Evolutionary conservation across 2,888 invertebrate species (phyloP).

Genomic region (Protophormia terraenovae): DNA sequence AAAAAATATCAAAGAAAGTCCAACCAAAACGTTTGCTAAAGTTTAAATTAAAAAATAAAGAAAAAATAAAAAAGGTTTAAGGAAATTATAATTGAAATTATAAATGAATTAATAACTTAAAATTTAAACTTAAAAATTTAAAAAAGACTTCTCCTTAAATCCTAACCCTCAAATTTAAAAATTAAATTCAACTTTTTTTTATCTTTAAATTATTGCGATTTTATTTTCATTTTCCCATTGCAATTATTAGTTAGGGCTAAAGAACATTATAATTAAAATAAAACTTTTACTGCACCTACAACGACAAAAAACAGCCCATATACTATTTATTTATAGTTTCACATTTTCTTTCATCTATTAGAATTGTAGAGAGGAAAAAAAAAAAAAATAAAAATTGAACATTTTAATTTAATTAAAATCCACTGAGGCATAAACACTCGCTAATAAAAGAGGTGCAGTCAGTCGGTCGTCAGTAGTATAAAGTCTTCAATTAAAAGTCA

Average conservation of each 20-base stretch:
- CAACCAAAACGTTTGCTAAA: conserved; percentile 81
- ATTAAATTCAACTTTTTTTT: neutral
- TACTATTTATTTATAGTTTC: conserved; percentile 40
- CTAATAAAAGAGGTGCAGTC: conserved; percentile 55
- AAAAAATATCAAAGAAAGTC: conserved; percentile 79
- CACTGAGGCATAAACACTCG: conserved; percentile 52
- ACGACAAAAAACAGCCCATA: conserved; percentile 6
- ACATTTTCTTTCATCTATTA: conserved; percentile 44
- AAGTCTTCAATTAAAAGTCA: conserved; percentile 31
- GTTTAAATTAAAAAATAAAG: conserved; percentile 68
- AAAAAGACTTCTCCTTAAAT: too few species aligned
- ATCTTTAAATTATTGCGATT: neutral
- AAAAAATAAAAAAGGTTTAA: conserved; percentile 68
- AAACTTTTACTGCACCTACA: conserved; percentile 51
- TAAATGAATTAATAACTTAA: conserved; percentile 21
- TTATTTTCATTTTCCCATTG: neutral
- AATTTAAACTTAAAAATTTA: conserved; percentile 38
- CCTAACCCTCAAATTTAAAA: too few species aligned
- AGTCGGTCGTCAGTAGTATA: too few species aligned
- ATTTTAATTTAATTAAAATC: conserved; percentile 62
- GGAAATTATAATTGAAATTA: conserved; percentile 56
- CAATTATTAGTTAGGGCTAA: neutral
- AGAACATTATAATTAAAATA: conserved; percentile 23
- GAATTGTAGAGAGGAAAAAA: conserved; percentile 28
- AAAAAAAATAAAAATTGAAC: conserved; percentile 10